Evolutionary conservation across 2,113 vertebrate species (phyloP), one percentile per base, ranked within the genome.

Genomic region (Crotalus viridis): DNA sequence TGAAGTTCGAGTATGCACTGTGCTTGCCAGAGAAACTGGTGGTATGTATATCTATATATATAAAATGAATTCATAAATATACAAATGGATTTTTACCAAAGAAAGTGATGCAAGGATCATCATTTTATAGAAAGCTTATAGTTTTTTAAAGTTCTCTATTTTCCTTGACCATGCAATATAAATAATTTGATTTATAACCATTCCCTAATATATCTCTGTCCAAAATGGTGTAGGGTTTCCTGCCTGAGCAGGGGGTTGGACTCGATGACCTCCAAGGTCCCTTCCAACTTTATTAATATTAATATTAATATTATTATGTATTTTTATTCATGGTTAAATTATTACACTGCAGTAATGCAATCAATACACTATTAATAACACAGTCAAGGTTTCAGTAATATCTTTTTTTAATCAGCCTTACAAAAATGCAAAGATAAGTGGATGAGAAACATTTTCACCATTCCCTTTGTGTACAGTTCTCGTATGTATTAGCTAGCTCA

Each of bases 1-100:
- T 10, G 99, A 99, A 96, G 99, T 99, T 95, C 98, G 98, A 26
- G 98, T 99, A 90, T 99, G 99, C 90, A 99, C 99, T 19, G 97
- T 99, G 10, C 97, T 99, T 95, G 99, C 99, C 92, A 97, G 97
- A 94, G 99, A 99, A 96, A 99, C 99, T 26, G 98, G 99, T 55
- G 99, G 99, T 99, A 96, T 91, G 93, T 98, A 94, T 96, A 43
- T 90, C 26, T 95, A 1, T 61, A 13, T 86, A 52, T 4, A 13
- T 88, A 43, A 10, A 43, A 28, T 81, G 28, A 94, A 15, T 93
- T 59, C 87, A 3, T 96, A 22, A 61, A 21, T 64, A 74, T 22
- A 81, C 91, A 39, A 0, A 51, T 48, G 87, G 22, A 2, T 94
- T 48, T 81, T 54, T 90, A 92, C 54, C 86, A 91, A 85, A 92